Conservation (phyloP, 1,140 invertebrate species). For the Saxidomus purpurata region DNA sequence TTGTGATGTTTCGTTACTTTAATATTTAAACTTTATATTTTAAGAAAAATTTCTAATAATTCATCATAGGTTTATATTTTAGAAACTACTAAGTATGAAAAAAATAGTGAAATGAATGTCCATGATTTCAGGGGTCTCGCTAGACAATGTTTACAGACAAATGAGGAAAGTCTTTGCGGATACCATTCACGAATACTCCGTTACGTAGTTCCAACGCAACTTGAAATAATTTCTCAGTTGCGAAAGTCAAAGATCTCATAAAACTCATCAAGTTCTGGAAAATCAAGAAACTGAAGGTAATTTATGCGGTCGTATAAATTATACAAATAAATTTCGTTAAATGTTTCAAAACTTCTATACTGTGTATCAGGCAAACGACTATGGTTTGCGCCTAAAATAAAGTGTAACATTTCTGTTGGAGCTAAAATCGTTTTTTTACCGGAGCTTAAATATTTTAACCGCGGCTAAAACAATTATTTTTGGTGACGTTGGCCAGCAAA, state of each 20-base stretch:
- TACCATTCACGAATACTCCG: background rate
- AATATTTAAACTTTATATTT: background rate
- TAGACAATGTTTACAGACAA: background rate
- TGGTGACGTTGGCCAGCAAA: too few species aligned
- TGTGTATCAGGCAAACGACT: too few species aligned
- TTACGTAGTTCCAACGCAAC: background rate
- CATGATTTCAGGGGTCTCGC: background rate
- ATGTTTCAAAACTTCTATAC: too few species aligned
- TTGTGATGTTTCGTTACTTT: background rate
- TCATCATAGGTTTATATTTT: background rate
- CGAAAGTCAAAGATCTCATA: slow-evolving; percentile 56
- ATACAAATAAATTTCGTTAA: too few species aligned
- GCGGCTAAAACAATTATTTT: too few species aligned
- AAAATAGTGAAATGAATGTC: background rate
- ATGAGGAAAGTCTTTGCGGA: background rate
- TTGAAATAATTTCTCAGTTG: slow-evolving; percentile 24
- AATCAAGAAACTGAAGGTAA: slow-evolving; percentile 41
- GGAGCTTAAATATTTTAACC: too few species aligned
- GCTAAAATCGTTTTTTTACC: too few species aligned
- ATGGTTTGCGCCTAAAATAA: too few species aligned
- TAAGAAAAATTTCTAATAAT: background rate
- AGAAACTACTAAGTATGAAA: too few species aligned
- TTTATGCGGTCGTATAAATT: too few species aligned
- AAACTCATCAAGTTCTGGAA: slow-evolving; percentile 64
- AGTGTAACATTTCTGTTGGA: too few species aligned